phyloP scores from a whole-genome alignment of 1,140 invertebrate genomes.

The Aradophagus sp. region DNA sequence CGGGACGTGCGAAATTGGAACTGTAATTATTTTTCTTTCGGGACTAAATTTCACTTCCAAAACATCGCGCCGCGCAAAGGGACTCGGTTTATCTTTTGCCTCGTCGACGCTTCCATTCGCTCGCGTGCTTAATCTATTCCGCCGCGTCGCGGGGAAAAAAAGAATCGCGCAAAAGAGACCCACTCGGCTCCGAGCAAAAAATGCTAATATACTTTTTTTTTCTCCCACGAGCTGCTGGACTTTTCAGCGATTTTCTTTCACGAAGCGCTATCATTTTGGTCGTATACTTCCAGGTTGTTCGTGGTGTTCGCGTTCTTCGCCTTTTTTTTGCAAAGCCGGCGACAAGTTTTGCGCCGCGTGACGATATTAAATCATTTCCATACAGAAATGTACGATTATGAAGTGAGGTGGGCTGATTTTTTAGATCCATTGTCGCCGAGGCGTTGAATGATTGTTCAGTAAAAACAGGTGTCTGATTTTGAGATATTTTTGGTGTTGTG shows the following conservation, averaged over 20 bases:
- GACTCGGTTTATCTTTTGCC: constrained; percentile 55
- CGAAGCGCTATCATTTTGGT: constrained; percentile 2
- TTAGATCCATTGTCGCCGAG: too few relatives aligned
- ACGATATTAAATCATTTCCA: constrained; percentile 46
- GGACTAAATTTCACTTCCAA: constrained; percentile 55
- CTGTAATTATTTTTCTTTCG: constrained; percentile 66
- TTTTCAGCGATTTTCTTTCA: constrained; percentile 42
- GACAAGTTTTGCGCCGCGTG: constrained; percentile 35
- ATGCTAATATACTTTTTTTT: constrained; percentile 49
- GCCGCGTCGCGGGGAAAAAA: constrained; percentile 33
- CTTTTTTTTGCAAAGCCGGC: constrained; percentile 26
- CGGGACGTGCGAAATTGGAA: constrained; percentile 61
- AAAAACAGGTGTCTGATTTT: too few relatives aligned
- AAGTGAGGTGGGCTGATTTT: too few relatives aligned
- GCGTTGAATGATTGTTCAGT: too few relatives aligned
- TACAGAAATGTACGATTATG: too few relatives aligned
- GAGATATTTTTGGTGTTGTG: too few relatives aligned
- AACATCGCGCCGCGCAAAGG: constrained; percentile 42
- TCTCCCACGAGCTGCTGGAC: constrained; percentile 8
- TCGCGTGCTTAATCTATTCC: constrained; percentile 41
- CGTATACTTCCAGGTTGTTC: constrained; percentile 3
- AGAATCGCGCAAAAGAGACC: constrained; percentile 46
- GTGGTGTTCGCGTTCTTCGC: not conserved
- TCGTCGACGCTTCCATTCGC: constrained; percentile 51
- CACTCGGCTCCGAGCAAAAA: constrained; percentile 55